phyloP scores from a whole-genome alignment of 2,797 vertebrate genomes.

The Poecilia picta region DNA sequence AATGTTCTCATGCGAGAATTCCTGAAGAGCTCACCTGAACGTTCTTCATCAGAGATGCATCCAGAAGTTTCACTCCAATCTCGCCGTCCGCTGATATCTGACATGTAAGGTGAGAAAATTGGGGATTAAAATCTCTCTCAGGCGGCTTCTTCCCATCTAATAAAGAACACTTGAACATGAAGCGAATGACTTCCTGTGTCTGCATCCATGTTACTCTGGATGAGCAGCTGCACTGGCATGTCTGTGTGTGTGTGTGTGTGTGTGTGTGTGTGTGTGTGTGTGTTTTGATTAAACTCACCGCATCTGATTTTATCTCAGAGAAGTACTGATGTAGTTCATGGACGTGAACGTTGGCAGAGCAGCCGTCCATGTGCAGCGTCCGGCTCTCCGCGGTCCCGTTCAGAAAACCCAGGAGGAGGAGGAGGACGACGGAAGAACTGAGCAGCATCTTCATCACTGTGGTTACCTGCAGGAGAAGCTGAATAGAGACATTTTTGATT shows the following conservation, averaged over 20 bases:
- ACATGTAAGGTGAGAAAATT: background rate
- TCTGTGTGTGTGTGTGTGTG: background rate
- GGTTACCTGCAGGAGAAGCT: conserved; percentile 25
- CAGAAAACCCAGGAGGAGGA: conserved; percentile 55
- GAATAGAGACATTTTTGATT: conserved; percentile 8
- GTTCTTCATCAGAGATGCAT: conserved; percentile 58
- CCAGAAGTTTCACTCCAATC: conserved; percentile 72
- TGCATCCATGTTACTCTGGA: background rate
- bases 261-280: too few relatives aligned
- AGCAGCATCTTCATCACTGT: conserved; percentile 54
- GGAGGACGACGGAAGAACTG: conserved; percentile 47
- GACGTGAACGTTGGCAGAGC: conserved; percentile 74
- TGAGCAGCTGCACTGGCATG: background rate
- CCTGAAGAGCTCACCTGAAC: conserved; percentile 68
- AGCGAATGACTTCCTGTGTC: background rate
- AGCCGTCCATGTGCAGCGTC: conserved; percentile 70
- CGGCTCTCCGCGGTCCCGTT: conserved; percentile 30
- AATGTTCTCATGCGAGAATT: background rate
- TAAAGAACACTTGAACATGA: background rate
- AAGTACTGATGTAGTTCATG: conserved; percentile 78
- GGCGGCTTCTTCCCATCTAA: background rate
- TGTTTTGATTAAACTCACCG: conserved; percentile 63
- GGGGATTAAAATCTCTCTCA: background rate
- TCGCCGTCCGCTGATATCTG: conserved; percentile 72
- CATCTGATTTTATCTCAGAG: conserved; percentile 61